phyloP scores from a whole-genome alignment of 2,113 vertebrate species.

The Cyanistes caeruleus region DNA sequence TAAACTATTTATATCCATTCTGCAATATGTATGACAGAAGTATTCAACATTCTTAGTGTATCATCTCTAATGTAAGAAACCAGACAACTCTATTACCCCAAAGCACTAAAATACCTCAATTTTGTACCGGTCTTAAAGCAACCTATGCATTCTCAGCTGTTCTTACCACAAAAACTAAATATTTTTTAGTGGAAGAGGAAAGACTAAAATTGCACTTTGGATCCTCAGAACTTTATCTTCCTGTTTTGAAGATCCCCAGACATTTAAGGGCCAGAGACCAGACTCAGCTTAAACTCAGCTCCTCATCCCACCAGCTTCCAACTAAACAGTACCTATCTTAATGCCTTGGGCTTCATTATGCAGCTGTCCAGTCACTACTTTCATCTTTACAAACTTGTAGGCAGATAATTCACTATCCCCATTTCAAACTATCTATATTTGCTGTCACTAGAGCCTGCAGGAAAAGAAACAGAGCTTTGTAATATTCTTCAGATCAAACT shows the following conservation, averaged over 20 bases:
- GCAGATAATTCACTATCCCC: not conserved
- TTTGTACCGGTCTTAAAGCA: not conserved
- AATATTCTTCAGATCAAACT: not conserved
- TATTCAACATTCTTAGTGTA: not conserved
- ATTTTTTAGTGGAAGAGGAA: not conserved
- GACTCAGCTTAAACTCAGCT: not conserved
- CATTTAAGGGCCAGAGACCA: not conserved
- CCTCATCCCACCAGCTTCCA: not conserved
- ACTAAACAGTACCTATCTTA: not conserved
- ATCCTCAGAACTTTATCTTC: not conserved
- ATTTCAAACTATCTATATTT: not conserved
- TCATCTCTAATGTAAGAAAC: not conserved
- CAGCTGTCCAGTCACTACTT: not conserved
- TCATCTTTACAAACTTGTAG: not conserved
- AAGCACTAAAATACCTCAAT: not conserved
- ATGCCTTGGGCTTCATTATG: not conserved
- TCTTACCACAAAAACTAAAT: not conserved
- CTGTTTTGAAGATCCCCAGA: not conserved
- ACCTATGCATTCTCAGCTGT: not conserved
- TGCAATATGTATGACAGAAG: rapidly evolving
- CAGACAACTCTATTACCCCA: not conserved
- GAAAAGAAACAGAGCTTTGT: not conserved
- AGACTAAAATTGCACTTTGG: not conserved
- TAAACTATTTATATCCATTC: not conserved
- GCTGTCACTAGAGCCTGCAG: not conserved